A percentile compares a stretch with the other conserved stretches of the same genome.
These are phyloP conservation scores for Diachasmimorpha longicaudata DNA, from an alignment of 1,140 invertebrate genomes.

Conservation along the genomic window DNA sequence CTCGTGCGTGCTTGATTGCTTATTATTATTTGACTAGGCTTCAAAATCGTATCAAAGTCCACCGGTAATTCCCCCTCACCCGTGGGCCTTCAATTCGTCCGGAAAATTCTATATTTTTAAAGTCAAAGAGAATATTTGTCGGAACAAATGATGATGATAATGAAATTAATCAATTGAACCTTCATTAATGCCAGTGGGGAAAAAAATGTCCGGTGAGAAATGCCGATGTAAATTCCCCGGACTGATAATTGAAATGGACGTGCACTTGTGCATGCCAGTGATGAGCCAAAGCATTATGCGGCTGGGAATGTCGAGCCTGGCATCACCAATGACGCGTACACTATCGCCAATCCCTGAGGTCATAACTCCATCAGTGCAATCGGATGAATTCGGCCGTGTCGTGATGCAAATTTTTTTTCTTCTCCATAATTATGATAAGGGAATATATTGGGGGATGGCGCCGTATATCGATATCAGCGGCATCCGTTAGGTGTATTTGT, in stretches of 20 bases:
- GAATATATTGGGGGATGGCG: neutral
- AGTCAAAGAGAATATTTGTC: neutral
- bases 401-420: neutral
- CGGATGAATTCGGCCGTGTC: neutral
- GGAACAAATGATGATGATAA: neutral
- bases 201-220: neutral
- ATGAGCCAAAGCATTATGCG: neutral
- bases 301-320: neutral
- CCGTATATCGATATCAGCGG: too few relatives aligned
- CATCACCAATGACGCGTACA: neutral
- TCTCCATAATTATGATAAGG: neutral
- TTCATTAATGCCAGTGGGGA: neutral
- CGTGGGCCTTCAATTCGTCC: too few relatives aligned
- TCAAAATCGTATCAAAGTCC: neutral
- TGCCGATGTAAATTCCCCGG: neutral
- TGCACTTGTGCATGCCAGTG: neutral
- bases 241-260: neutral
- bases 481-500: too few relatives aligned
- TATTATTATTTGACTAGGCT: conserved; percentile 6
- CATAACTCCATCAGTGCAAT: neutral
- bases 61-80: neutral
- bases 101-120: neutral
- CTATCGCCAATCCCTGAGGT: neutral
- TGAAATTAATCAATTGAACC: neutral
- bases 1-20: conserved; percentile 9